Base-by-base conservation (phyloP, 2,797 vertebrate species). In the Coilia nasus region DNA sequence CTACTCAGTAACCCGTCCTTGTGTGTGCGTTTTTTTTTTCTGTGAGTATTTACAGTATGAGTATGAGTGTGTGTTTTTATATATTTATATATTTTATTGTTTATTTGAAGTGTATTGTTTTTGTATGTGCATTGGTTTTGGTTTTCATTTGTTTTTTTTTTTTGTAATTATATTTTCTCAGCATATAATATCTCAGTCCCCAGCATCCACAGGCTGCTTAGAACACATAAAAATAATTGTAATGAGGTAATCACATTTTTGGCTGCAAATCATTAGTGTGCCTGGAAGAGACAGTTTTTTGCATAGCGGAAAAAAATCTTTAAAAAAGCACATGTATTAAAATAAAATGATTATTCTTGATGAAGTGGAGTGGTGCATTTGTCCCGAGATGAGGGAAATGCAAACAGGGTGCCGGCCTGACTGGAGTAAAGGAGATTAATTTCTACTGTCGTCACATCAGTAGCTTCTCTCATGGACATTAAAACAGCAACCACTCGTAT, bases 401-500 rank as follows among this genome's bases (percentile, higher is more conserved):
- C 71, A 78, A 78, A 78, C 71, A 44, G 4, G 71, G 71, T 44
- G 71, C 71, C 71, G 31, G 7, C 71, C 35, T 41, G 71, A 25
- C 71, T 78, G 71, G 15, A 15, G 31, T 78, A 78, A 78, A 31
- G 19, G 71, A 78, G 71, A 78, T 78, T 78, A 44, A 78, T 78
- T n/a, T 44, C 17, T 31, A 44, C 31, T 90, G 87, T 85, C 86
- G 82, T 89, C 80, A 87, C 88, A 88, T 91, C 90, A 90, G 83
- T 85, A 83, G 86, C 85, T 60, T 84, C 87, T 90, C 89, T 90
- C 82, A 44, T 85, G 87, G 85, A 90, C 88, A 90, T 89, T 92
- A 88, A 86, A 90, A 89, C 88, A 91, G 90, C 90, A 89, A 90
- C 86, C 88, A 89, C 89, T 92, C 88, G 85, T 85, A 92, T 88